phyloP scores from a whole-genome alignment of 2,113 vertebrate species.

The Empidonax alnorum region DNA sequence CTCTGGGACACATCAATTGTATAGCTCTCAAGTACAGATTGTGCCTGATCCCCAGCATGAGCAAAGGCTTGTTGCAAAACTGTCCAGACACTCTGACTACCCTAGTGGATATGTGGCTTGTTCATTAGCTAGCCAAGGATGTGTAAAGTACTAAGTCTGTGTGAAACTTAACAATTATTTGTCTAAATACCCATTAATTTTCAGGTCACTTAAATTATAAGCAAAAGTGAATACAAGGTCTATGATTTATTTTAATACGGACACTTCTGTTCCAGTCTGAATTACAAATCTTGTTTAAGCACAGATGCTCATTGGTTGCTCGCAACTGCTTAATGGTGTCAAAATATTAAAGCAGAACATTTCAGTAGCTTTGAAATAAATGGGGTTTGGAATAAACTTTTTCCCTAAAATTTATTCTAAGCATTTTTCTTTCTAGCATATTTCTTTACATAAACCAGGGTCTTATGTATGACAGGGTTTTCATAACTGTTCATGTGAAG shows the following conservation, averaged over 20 bases:
- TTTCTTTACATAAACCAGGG: not conserved
- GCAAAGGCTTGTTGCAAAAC: not conserved
- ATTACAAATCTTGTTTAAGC: not conserved
- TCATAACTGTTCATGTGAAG: not conserved
- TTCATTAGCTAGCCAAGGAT: not conserved
- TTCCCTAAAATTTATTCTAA: not conserved
- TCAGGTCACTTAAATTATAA: not conserved
- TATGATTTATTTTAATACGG: not conserved
- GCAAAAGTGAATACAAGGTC: not conserved
- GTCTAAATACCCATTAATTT: not conserved
- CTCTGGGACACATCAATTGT: not conserved
- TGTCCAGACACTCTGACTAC: not conserved
- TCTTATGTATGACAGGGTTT: not conserved
- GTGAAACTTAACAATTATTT: not conserved
- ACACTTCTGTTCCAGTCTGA: not conserved
- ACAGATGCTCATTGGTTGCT: not conserved
- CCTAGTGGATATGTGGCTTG: not conserved
- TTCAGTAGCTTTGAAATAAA: not conserved
- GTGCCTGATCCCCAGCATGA: not conserved
- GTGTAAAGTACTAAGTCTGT: not conserved
- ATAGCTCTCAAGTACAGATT: rapidly evolving
- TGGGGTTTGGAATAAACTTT: not conserved
- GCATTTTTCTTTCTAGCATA: no score
- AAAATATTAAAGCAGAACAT: not conserved
- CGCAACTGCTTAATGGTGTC: not conserved